phyloP scores from a whole-genome alignment of 2,113 vertebrate species.

The Arenaria interpres region DNA sequence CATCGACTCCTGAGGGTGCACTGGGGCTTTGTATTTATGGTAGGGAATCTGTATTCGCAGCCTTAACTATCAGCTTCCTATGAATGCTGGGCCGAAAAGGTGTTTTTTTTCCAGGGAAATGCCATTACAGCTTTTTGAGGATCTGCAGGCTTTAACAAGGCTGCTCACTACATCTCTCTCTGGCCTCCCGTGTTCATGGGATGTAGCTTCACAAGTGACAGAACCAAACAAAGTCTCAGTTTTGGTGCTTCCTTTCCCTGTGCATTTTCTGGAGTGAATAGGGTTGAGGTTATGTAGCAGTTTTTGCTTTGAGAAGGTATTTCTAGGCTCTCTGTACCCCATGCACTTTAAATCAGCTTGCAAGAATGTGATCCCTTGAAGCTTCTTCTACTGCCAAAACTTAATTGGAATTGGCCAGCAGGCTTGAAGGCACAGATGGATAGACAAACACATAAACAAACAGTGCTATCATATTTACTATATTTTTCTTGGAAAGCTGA shows the following conservation, averaged over 20 bases:
- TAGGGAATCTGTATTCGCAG: fast-evolving
- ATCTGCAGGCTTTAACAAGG: background rate
- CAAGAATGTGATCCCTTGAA: background rate
- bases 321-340: background rate
- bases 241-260: background rate
- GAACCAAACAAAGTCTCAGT: background rate
- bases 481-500: conserved; percentile 29
- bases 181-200: background rate
- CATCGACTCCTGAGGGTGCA: fast-evolving
- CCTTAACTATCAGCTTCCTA: background rate
- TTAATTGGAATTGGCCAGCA: background rate
- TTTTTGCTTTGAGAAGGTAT: background rate
- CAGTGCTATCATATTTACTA: background rate
- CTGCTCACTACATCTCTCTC: background rate
- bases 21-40: fast-evolving
- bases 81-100: background rate
- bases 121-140: background rate
- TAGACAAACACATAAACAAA: background rate
- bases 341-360: background rate
- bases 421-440: background rate
- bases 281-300: background rate
- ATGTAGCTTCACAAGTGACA: background rate
- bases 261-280: background rate
- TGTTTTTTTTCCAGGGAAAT: background rate
- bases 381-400: background rate